phyloP scores from a whole-genome alignment of 2,113 vertebrate species.

The Vanacampus margaritifer region DNA sequence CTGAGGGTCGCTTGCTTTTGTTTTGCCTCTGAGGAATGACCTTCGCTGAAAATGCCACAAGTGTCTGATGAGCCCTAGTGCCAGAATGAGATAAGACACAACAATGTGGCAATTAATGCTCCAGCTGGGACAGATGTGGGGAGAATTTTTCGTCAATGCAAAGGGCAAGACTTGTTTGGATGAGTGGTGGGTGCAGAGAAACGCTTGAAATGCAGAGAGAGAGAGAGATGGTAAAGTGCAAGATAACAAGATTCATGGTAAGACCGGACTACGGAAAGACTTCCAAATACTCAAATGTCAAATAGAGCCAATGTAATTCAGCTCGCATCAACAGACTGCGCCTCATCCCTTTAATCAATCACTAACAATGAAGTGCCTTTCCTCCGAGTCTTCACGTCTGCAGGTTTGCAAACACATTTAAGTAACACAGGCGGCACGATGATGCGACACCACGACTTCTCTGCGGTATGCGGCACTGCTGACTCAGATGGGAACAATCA shows the following conservation, averaged over 20 bases:
- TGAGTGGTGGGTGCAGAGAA: slow-evolving; percentile 2
- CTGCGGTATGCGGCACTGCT: not conserved
- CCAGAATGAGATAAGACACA: slow-evolving; percentile 52
- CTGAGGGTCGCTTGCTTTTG: slow-evolving; percentile 39
- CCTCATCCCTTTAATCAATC: not conserved
- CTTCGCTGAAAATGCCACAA: slow-evolving; percentile 46
- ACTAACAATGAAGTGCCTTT: not conserved
- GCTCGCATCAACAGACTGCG: not conserved
- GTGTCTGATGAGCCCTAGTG: slow-evolving; percentile 41
- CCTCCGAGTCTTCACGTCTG: not conserved
- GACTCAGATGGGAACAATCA: slow-evolving; percentile 9
- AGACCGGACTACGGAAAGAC: not conserved
- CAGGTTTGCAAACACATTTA: not conserved
- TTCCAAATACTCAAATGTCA: not conserved
- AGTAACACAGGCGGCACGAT: not conserved
- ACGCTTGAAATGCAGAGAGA: slow-evolving; percentile 16
- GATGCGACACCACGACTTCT: not conserved
- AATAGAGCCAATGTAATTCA: not conserved
- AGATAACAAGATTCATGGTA: slow-evolving; percentile 16
- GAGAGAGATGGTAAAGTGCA: slow-evolving; percentile 8
- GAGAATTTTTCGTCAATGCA: slow-evolving; percentile 30
- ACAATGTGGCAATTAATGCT: slow-evolving; percentile 60
- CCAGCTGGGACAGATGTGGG: slow-evolving; percentile 20
- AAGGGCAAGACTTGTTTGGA: slow-evolving; percentile 22
- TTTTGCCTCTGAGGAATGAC: slow-evolving; percentile 51